Evolutionary conservation across 2,113 vertebrate species (phyloP).

Genomic region (Xiphophorus hellerii): DNA sequence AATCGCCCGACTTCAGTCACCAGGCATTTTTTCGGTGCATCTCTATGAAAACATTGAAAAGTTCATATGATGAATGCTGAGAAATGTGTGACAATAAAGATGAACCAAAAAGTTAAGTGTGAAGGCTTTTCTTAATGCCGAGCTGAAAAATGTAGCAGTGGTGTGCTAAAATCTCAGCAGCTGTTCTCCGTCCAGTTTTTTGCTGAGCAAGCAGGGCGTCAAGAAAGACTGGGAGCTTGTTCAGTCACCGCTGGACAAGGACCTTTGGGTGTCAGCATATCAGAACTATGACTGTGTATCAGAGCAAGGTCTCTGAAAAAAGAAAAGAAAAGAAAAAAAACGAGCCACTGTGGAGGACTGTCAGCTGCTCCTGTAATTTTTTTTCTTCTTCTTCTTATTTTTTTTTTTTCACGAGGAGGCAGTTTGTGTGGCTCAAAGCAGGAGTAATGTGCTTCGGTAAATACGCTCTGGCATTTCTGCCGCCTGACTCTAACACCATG

Average conservation of each 20-base stretch:
- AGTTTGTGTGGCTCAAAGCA: conserved; percentile 65
- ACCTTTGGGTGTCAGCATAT: conserved; percentile 77
- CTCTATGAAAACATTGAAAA: neutral
- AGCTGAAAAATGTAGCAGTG: conserved; percentile 61
- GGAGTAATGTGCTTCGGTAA: conserved; percentile 71
- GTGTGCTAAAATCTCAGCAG: conserved; percentile 59
- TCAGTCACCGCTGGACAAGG: conserved; percentile 73
- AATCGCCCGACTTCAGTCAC: neutral
- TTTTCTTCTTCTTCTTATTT: neutral
- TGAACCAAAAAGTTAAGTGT: conserved; percentile 68
- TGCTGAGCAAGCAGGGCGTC: conserved; percentile 61
- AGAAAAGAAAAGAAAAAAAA: neutral
- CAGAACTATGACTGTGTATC: conserved; percentile 73
- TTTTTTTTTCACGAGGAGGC: conserved; percentile 60
- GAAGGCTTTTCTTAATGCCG: conserved; percentile 64
- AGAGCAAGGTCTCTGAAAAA: conserved; percentile 61
- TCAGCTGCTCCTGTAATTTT: conserved; percentile 61
- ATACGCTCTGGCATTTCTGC: conserved; percentile 72
- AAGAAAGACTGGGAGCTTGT: conserved; percentile 50
- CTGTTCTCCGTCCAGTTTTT: conserved; percentile 58
- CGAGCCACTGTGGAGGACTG: conserved; percentile 55
- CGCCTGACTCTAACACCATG: conserved; percentile 69
- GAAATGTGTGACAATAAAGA: conserved; percentile 64
- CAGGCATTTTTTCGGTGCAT: neutral
- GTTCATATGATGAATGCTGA: neutral